A percentile compares a stretch with the other conserved stretches of the same genome.
phyloP scores from a whole-genome alignment of 2,797 vertebrate genomes.

The Lates japonicus region DNA sequence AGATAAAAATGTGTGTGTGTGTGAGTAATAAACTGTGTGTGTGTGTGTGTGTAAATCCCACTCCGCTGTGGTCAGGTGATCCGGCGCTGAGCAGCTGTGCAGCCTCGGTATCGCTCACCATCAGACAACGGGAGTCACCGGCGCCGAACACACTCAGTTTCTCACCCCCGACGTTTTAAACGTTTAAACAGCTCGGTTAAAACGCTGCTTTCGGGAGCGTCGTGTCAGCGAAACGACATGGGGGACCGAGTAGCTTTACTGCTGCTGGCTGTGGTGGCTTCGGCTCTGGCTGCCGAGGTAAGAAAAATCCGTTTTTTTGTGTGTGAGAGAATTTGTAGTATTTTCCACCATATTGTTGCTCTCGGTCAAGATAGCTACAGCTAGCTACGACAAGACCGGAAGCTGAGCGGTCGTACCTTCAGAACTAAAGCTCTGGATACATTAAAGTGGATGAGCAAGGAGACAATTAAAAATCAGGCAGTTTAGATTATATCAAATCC shows the following conservation, averaged over 20 bases:
- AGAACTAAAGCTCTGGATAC: not conserved
- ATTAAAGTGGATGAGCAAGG: rapidly evolving
- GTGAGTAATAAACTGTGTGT: not conserved
- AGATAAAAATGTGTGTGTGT: not conserved
- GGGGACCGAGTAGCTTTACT: constrained; percentile 77
- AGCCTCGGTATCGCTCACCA: constrained; percentile 72
- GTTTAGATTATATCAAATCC: not conserved
- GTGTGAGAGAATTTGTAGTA: constrained; percentile 5
- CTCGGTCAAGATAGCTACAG: constrained; percentile 1
- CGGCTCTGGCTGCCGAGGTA: constrained; percentile 84
- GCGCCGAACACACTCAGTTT: constrained; percentile 41
- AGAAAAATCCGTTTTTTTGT: constrained; percentile 42
- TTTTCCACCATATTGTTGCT: constrained; percentile 68
- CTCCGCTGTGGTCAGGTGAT: constrained; percentile 84
- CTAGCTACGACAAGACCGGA: constrained; percentile 52
- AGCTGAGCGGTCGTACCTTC: not conserved
- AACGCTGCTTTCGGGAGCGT: constrained; percentile 52
- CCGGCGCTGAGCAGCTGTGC: constrained; percentile 81
- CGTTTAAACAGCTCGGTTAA: constrained; percentile 27
- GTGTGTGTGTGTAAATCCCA: constrained; percentile 49
- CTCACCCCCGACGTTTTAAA: constrained; percentile 26
- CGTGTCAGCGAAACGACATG: constrained; percentile 72
- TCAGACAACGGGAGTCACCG: constrained; percentile 79
- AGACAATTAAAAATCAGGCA: rapidly evolving
- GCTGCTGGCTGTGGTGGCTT: constrained; percentile 75